phyloP scores from a whole-genome alignment of 64 coral and sea anemone genomes.

The Porites australiensis region DNA sequence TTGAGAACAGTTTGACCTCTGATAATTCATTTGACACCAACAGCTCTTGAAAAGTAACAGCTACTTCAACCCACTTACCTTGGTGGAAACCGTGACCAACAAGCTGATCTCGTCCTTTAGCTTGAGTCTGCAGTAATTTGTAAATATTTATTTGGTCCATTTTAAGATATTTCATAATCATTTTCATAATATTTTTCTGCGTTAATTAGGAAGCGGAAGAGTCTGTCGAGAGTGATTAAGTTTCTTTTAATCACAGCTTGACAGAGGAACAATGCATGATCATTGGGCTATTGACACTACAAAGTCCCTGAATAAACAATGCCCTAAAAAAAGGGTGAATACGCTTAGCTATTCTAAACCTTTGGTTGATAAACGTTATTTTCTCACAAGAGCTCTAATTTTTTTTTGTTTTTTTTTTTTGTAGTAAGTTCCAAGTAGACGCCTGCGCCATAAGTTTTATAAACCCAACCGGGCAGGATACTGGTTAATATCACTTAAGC shows the following conservation, averaged over 20 bases:
- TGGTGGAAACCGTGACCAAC: neutral
- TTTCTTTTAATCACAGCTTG: conserved; percentile 18
- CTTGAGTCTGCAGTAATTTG: too few species aligned
- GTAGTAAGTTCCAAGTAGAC: neutral
- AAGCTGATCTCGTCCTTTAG: neutral
- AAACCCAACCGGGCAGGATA: neutral
- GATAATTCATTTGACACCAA: conserved; percentile 11
- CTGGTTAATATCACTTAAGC: conserved; percentile 26
- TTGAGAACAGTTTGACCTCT: neutral
- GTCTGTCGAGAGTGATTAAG: conserved; percentile 14
- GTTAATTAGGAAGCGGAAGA: neutral
- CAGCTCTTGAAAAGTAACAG: neutral
- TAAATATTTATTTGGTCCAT: too few species aligned
- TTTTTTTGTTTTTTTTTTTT: too few species aligned
- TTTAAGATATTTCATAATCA: neutral
- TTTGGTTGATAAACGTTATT: neutral
- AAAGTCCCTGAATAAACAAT: neutral
- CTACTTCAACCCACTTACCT: neutral
- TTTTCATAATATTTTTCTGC: neutral
- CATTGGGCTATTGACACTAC: conserved; percentile 9
- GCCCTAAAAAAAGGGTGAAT: neutral
- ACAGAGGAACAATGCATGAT: neutral
- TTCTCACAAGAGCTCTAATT: neutral
- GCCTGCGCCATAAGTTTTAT: neutral
- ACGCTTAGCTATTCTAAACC: neutral